These are phyloP conservation scores for Jacana jacana DNA, from an alignment of 2,113 vertebrate genomes.

Conservation along the genomic window DNA sequence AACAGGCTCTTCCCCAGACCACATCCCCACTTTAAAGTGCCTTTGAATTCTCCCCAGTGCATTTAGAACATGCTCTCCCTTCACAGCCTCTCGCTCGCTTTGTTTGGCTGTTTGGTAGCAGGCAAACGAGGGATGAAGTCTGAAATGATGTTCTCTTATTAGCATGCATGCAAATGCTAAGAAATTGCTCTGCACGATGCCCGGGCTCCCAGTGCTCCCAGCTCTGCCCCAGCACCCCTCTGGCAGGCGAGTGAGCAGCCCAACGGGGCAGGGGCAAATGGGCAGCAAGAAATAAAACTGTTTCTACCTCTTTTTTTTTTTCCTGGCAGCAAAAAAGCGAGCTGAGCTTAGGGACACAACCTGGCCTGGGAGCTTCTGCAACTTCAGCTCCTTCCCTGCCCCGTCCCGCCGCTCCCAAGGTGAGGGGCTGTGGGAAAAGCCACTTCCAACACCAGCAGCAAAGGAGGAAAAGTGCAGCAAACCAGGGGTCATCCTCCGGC, in stretches of 20 bases:
- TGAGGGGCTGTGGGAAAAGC: background rate
- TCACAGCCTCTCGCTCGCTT: background rate
- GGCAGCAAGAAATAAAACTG: fast-evolving
- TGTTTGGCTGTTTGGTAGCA: background rate
- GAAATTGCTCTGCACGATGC: background rate
- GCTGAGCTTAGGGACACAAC: fast-evolving
- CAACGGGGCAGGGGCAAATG: fast-evolving
- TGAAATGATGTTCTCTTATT: background rate
- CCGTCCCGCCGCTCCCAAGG: too few relatives aligned
- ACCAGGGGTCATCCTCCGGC: fast-evolving
- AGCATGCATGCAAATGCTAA: background rate
- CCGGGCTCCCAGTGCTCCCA: fast-evolving
- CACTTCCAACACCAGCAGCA: background rate
- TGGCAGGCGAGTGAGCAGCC: background rate
- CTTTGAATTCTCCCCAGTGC: conserved; percentile 49
- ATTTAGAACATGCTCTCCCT: conserved; percentile 9
- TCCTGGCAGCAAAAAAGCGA: fast-evolving
- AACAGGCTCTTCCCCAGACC: conserved; percentile 41
- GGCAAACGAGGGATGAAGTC: conserved; percentile 27
- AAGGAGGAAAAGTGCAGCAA: background rate
- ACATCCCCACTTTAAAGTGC: conserved; percentile 39
- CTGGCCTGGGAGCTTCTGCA: background rate
- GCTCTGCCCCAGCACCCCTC: background rate
- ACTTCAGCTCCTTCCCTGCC: background rate
- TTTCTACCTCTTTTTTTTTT: background rate